phyloP scores from a whole-genome alignment of 1,140 invertebrate genomes.

The Lysiphlebus fabarum region DNA sequence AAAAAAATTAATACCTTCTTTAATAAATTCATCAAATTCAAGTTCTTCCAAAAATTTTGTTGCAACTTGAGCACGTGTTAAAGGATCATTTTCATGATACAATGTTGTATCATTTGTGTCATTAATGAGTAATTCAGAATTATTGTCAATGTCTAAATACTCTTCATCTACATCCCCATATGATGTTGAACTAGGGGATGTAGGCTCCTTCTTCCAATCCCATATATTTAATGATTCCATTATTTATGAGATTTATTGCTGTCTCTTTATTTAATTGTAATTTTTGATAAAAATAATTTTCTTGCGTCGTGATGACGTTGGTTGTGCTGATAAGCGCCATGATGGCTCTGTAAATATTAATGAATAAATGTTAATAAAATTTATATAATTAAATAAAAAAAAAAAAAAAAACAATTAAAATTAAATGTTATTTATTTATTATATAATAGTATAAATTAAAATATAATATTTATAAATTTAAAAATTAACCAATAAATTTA shows the following conservation, averaged over 20 bases:
- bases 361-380: conserved; percentile 14
- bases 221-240: conserved; percentile 34
- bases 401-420: no score
- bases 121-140: conserved; percentile 32
- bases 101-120: conserved; percentile 31
- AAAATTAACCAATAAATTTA: no score
- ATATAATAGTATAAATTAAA: no score
- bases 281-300: conserved; percentile 35
- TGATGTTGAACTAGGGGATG: conserved; percentile 47
- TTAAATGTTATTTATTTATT: no score
- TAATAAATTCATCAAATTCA: conserved; percentile 50
- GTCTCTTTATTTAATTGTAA: conserved; percentile 30
- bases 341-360: conserved; percentile 39
- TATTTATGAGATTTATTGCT: conserved; percentile 29
- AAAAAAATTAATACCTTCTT: conserved; percentile 43
- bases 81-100: conserved; percentile 31
- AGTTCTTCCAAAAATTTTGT: conserved; percentile 46
- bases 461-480: no score
- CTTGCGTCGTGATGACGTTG: conserved; percentile 44
- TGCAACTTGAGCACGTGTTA: conserved; percentile 45
- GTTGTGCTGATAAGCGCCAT: conserved; percentile 41
- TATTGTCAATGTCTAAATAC: conserved; percentile 38
- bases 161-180: conserved; percentile 37
- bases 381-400: no score
- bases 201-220: conserved; percentile 54